A percentile compares a stretch with the other conserved stretches of the same genome.
phyloP scores from a whole-genome alignment of 1,140 invertebrate genomes.

The Varroa destructor region DNA sequence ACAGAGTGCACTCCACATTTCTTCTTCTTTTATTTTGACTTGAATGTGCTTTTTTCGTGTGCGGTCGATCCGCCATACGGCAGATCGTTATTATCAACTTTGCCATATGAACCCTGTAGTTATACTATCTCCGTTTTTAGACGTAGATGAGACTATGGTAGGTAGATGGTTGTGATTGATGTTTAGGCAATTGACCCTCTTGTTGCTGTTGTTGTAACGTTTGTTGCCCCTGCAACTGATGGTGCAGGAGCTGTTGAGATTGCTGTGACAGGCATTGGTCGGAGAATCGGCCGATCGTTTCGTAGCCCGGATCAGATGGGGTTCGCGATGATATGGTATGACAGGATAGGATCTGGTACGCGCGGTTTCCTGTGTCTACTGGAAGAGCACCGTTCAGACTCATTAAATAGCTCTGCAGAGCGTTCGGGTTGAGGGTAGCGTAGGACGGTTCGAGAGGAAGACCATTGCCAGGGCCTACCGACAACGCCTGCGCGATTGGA shows the following conservation, averaged over 20 bases:
- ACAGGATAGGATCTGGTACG: conserved; percentile 25
- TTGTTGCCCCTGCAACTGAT: neutral
- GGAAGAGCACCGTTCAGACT: conserved; percentile 11
- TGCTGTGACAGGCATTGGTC: neutral
- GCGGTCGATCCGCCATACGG: too few species aligned
- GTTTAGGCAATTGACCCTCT: neutral
- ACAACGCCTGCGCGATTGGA: neutral
- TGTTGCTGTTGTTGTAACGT: neutral
- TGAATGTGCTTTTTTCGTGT: too few species aligned
- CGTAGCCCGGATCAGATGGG: conserved; percentile 5
- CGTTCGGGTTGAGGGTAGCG: conserved; percentile 16
- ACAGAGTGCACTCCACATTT: too few species aligned
- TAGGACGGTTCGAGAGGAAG: neutral
- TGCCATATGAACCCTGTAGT: too few species aligned
- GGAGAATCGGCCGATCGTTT: conserved; percentile 3
- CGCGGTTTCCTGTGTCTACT: conserved; percentile 1
- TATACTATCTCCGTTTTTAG: neutral
- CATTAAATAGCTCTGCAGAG: conserved; percentile 24
- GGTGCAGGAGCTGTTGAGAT: too few species aligned
- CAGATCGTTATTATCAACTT: too few species aligned
- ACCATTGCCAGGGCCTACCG: neutral
- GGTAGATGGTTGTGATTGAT: neutral
- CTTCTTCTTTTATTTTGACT: too few species aligned
- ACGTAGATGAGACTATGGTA: conserved; percentile 26
- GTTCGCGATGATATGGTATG: neutral